These are phyloP conservation scores for Drosophila sp. DNA, from an alignment of 1,140 invertebrate genomes.

Conservation along the genomic window DNA sequence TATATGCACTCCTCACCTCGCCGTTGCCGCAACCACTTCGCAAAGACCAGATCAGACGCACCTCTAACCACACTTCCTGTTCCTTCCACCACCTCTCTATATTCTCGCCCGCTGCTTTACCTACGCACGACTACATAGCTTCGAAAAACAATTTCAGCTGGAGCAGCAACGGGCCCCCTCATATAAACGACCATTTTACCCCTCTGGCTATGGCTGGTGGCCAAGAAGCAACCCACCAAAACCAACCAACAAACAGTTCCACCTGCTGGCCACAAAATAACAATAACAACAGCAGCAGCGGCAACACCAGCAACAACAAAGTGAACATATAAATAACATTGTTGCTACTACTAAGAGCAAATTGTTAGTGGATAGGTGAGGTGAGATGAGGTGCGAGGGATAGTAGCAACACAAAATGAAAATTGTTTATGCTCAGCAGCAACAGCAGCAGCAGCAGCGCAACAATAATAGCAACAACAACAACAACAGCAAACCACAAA, in stretches of 20 bases:
- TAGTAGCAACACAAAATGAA: slow-evolving; percentile 50
- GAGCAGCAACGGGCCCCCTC: slow-evolving; percentile 28
- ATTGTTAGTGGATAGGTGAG: slow-evolving; percentile 26
- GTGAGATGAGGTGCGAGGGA: neutral
- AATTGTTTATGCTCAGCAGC: slow-evolving; percentile 66
- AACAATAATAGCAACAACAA: neutral
- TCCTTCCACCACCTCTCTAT: neutral
- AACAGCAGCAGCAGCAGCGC: slow-evolving; percentile 20
- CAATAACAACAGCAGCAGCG: slow-evolving; percentile 28
- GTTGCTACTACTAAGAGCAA: slow-evolving; percentile 54
- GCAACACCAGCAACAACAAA: slow-evolving; percentile 42
- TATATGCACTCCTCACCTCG: slow-evolving; percentile 26
- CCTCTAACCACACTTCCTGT: slow-evolving; percentile 12
- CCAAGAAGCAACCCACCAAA: slow-evolving; percentile 7
- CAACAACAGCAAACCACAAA: neutral
- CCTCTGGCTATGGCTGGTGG: slow-evolving; percentile 22
- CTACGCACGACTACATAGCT: neutral
- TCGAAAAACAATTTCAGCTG: slow-evolving; percentile 58
- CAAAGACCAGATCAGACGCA: slow-evolving; percentile 18
- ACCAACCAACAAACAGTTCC: slow-evolving; percentile 43
- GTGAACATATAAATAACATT: slow-evolving; percentile 72
- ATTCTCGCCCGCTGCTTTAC: neutral
- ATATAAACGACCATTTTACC: slow-evolving; percentile 57
- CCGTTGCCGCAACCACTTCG: neutral
- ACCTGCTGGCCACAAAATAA: slow-evolving; percentile 63